These are phyloP conservation scores for Pontoporia blainvillei DNA, from an alignment of 2,113 vertebrate species.

Conservation along the genomic window DNA sequence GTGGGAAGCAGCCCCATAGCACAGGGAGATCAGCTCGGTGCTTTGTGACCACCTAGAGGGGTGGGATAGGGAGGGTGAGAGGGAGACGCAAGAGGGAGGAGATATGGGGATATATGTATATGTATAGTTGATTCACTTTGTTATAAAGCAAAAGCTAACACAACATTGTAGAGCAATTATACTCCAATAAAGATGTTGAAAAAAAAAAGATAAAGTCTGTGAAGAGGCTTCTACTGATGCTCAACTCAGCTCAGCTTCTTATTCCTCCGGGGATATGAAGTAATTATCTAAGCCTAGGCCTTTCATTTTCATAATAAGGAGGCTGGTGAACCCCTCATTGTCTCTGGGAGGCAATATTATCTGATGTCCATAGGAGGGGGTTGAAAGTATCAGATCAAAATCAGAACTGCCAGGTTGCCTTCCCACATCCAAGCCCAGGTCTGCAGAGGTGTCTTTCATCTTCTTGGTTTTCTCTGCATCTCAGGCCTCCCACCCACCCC, in stretches of 20 bases:
- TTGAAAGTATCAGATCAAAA: neutral
- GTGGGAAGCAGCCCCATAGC: too few relatives aligned
- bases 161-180: neutral
- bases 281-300: neutral
- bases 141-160: too few relatives aligned
- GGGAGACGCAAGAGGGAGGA: too few relatives aligned
- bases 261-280: neutral
- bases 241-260: neutral
- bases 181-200: too few relatives aligned
- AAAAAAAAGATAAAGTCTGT: neutral
- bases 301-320: constrained; percentile 40
- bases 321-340: neutral
- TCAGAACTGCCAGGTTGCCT: neutral
- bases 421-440: neutral
- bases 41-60: too few relatives aligned
- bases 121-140: too few relatives aligned
- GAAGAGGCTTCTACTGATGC: neutral
- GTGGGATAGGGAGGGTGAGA: too few relatives aligned
- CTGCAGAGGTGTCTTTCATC: neutral
- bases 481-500: neutral
- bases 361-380: neutral
- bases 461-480: neutral
- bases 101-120: too few relatives aligned
- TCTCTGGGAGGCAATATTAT: neutral
- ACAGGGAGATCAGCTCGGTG: too few relatives aligned